Percentiles rank a stretch among this genome's conserved stretches.
phyloP scores from a whole-genome alignment of 1,140 invertebrate genomes.

The Acromyrmex charruanus region DNA sequence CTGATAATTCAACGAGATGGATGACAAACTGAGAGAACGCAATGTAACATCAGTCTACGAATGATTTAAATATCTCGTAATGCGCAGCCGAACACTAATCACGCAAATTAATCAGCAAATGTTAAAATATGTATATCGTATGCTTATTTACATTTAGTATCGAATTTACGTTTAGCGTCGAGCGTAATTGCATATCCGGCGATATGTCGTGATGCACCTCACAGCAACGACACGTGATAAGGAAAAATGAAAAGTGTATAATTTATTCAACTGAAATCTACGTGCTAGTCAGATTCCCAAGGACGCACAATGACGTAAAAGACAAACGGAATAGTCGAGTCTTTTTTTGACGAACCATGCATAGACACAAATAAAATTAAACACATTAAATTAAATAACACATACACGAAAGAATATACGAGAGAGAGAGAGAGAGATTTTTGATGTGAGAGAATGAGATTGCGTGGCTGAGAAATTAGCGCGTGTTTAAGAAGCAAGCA shows the following conservation, averaged over 20 bases:
- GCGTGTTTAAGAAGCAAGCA: constrained; percentile 55
- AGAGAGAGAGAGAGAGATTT: constrained; percentile 18
- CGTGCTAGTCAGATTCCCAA: constrained; percentile 83
- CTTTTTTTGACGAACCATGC: constrained; percentile 42
- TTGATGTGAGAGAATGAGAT: constrained; percentile 62
- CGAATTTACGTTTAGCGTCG: constrained; percentile 46
- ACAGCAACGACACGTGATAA: constrained; percentile 35
- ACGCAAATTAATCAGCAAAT: constrained; percentile 6
- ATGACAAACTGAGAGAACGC: constrained; percentile 12
- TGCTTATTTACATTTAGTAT: constrained; percentile 39
- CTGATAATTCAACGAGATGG: neutral
- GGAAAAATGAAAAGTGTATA: constrained; percentile 52
- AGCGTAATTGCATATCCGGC: constrained; percentile 13
- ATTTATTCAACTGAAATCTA: constrained; percentile 71
- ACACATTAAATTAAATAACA: constrained; percentile 31
- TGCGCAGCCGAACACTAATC: constrained; percentile 41
- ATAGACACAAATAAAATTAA: constrained; percentile 18
- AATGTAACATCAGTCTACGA: constrained; percentile 64
- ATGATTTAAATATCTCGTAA: constrained; percentile 21
- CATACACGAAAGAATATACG: constrained; percentile 8
- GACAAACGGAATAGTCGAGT: constrained; percentile 61
- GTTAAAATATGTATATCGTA: constrained; percentile 44
- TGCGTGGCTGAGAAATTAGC: constrained; percentile 49
- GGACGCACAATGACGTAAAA: constrained; percentile 79
- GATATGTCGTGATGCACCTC: constrained; percentile 38